Conservation (phyloP, 2,797 vertebrate genomes). For the Ataeniobius toweri region DNA sequence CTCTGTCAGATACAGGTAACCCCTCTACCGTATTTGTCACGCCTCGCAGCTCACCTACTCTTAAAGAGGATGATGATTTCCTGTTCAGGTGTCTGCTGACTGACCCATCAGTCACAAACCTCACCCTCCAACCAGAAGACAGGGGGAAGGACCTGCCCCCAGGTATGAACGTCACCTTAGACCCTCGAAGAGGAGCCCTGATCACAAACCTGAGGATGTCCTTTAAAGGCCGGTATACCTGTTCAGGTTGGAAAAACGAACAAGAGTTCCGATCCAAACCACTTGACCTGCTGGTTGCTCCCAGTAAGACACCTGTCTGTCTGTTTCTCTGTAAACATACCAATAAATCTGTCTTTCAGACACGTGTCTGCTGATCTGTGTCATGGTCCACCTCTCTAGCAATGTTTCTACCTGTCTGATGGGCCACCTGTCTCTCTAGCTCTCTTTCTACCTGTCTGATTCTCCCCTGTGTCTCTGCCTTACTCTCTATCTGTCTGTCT, state of each 20-base stretch:
- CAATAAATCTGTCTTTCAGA: neutral
- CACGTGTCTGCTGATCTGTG: neutral
- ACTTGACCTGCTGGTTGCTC: slow-evolving; percentile 70
- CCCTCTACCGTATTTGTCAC: slow-evolving; percentile 53
- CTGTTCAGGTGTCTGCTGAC: slow-evolving; percentile 85
- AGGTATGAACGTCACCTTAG: slow-evolving; percentile 77
- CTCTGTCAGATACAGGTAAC: slow-evolving; percentile 40
- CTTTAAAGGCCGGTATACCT: slow-evolving; percentile 75
- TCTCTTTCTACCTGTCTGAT: neutral
- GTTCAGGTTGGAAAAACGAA: slow-evolving; percentile 66
- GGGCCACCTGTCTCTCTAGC: neutral
- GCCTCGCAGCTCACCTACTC: fast-evolving
- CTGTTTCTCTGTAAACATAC: neutral
- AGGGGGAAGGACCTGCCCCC: slow-evolving; percentile 24
- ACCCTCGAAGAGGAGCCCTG: slow-evolving; percentile 75
- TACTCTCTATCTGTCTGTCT: slow-evolving; percentile 10
- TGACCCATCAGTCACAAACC: slow-evolving; percentile 65
- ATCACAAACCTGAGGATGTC: slow-evolving; percentile 68
- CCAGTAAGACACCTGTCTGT: slow-evolving; percentile 74
- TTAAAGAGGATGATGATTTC: slow-evolving; percentile 69
- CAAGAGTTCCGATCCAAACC: slow-evolving; percentile 35
- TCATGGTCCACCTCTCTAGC: neutral
- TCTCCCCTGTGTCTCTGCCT: neutral
- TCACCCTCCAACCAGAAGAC: slow-evolving; percentile 67
- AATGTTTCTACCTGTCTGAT: neutral